Base-by-base conservation (phyloP, 1,140 invertebrate genomes). In the Macrobrachium nipponense region DNA sequence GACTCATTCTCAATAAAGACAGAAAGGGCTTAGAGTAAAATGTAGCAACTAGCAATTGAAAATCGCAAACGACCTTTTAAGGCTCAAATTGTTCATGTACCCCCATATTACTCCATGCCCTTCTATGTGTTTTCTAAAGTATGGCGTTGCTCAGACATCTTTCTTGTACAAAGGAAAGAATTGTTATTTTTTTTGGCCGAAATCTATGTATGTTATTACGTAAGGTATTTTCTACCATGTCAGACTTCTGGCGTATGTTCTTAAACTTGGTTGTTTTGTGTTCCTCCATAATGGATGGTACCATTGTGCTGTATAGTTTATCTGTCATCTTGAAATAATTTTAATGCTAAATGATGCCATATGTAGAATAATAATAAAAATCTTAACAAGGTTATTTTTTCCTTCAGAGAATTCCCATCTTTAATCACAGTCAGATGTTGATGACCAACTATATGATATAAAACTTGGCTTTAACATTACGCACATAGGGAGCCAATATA, bases 291-390 rank as follows among this genome's bases (percentile, higher is more conserved):
- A 86, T 75, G 84, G 84, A 86, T 44, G 84, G 84, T 86, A 86
- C 84, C 83, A 86, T 59, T 78, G 84, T 86, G 84, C 78, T 86
- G 84, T 86, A 86, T 86, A 86, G 84, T 86, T 86, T 86, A 86
- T 86, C 78, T 86, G 84, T 86, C 84, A 79, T 80, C 84, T 86
- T 86, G 84, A 86, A 86, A 86, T 86, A 86, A 86, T 86, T 86
- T 86, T 86, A 86, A 86, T 86, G 84, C 84, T 86, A 86, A 86
- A 86, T 77, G 84, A 86, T 86, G 84, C 84, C 84, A 86, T 86
- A 86, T 86, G 84, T 86, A 86, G 84, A 86, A 72, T 86, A 86
- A 86, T 86, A 86, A 86, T 86, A 86, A 86, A 80, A 86, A 86
- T 86, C 84, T 86, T 86, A 86, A 86, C 84, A 80, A 86, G 76